Evolutionary conservation across 2,113 vertebrate species (phyloP).

Genomic region (Jacana jacana): DNA sequence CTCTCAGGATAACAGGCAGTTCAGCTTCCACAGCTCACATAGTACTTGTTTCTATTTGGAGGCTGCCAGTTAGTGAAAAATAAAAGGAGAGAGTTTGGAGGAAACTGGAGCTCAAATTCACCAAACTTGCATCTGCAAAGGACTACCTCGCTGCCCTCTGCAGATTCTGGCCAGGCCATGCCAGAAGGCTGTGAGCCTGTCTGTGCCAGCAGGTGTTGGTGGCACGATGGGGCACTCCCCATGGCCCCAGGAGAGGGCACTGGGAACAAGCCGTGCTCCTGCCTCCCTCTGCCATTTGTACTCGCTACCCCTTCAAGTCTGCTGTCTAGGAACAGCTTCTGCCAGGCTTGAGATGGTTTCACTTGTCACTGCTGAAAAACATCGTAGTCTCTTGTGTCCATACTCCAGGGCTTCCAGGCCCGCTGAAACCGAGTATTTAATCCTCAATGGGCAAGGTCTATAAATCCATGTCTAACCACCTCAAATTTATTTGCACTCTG

Average conservation of each 20-base stretch:
- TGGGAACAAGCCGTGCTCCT: background rate
- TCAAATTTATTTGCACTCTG: background rate
- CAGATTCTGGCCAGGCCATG: background rate
- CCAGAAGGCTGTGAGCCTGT: background rate
- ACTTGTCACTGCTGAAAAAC: background rate
- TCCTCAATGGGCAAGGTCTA: background rate
- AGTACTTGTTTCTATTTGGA: constrained; percentile 36
- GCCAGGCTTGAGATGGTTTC: background rate
- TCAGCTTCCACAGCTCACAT: background rate
- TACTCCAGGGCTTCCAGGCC: background rate
- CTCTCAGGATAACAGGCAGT: background rate
- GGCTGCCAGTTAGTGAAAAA: constrained; percentile 21
- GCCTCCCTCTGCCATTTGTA: background rate
- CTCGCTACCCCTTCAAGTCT: fast-evolving
- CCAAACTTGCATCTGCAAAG: background rate
- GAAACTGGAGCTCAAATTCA: background rate
- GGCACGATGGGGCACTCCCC: fast-evolving
- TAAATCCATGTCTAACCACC: background rate
- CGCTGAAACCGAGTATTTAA: background rate
- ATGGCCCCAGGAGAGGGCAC: background rate
- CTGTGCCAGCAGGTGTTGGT: background rate
- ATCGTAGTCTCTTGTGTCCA: background rate
- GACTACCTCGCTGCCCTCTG: background rate
- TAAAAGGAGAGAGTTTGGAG: background rate
- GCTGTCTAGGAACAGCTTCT: background rate